Evolutionary conservation across 1,140 invertebrate genomes (phyloP).

Genomic region (Venturia canescens): DNA sequence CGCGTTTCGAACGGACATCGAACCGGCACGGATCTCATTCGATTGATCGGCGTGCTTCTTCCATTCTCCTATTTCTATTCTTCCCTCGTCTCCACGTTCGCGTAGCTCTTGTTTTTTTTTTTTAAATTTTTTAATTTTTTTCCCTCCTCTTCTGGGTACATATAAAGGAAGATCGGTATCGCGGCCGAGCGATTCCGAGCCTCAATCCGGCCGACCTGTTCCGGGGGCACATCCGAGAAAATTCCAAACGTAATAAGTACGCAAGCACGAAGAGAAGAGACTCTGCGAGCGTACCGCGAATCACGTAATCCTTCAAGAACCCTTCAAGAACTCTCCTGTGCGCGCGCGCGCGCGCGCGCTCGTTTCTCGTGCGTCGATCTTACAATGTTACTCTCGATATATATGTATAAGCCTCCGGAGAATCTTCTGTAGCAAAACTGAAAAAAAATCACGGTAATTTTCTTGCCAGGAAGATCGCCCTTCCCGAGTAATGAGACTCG

Average conservation of each 20-base stretch:
- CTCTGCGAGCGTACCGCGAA: not conserved
- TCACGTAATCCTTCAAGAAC: constrained; percentile 19
- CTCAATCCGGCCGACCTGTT: not conserved
- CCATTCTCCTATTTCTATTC: not conserved
- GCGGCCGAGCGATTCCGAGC: constrained; percentile 9
- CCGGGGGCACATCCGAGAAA: constrained; percentile 5
- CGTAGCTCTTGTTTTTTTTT: not conserved
- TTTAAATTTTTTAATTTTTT: constrained; percentile 47
- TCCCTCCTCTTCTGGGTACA: constrained; percentile 42
- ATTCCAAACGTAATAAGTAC: constrained; percentile 46
- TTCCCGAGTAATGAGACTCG: constrained; percentile 30
- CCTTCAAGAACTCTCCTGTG: too few species aligned
- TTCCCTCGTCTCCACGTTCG: not conserved
- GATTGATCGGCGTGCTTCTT: too few species aligned
- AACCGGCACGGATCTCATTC: not conserved
- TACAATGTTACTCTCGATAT: not conserved
- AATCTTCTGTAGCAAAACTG: not conserved
- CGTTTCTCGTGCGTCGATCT: not conserved
- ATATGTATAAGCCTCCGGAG: not conserved
- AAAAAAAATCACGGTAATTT: constrained; percentile 42
- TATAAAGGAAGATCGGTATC: constrained; percentile 46
- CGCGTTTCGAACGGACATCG: constrained; percentile 4
- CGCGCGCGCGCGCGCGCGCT: too few species aligned
- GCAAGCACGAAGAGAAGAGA: constrained; percentile 26
- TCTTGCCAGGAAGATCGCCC: constrained; percentile 29